Evolutionary conservation across 2,113 vertebrate genomes (phyloP), one percentile per base, ranked within the genome.

Genomic region (Ptyas mucosa): DNA sequence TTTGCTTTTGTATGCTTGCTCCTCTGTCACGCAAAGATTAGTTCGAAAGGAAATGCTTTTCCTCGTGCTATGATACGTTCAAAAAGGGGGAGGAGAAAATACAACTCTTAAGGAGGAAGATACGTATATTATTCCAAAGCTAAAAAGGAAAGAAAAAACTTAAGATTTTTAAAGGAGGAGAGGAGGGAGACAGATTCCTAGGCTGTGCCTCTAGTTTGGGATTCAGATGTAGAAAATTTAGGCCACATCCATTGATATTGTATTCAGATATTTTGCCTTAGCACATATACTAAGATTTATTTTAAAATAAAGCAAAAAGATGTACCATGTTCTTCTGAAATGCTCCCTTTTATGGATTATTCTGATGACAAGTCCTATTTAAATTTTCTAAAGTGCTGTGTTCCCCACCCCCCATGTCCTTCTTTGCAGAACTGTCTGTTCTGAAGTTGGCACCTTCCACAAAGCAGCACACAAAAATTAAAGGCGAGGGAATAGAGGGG

Each of bases 271-370:
- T 97, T 97, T 98, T 97, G 97, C 96, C 95, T 98, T 98, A 97
- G 97, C 97, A 96, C 96, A 96, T 97, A 97, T 98, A 97, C 97
- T 97, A 97, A 96, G 96, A 97, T 97, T 98, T 97, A 97, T 97
- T 98, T 97, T 94, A 98, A 98, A 97, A 85, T 87, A 97, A 98
- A 98, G 96, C 95, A 96, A 96, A 97, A 89, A 97, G 96, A 97
- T 94, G 96, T 97, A 98, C 97, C 98, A 96, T 98, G 97, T 97
- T 96, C 97, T 97, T 93, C 90, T 97, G 97, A 97, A 98, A 97
- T 97, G 97, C 97, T 98, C 97, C 97, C 97, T 97, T 98, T 98
- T 98, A 97, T 98, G 97, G 97, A 98, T 98, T 98, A 98, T 98
- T 98, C 97, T 98, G 97, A 98, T 98, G 97, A 98, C 97, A 98